Conservation (phyloP, 2,888 invertebrate genomes). For the Cephus nigrinus region DNA sequence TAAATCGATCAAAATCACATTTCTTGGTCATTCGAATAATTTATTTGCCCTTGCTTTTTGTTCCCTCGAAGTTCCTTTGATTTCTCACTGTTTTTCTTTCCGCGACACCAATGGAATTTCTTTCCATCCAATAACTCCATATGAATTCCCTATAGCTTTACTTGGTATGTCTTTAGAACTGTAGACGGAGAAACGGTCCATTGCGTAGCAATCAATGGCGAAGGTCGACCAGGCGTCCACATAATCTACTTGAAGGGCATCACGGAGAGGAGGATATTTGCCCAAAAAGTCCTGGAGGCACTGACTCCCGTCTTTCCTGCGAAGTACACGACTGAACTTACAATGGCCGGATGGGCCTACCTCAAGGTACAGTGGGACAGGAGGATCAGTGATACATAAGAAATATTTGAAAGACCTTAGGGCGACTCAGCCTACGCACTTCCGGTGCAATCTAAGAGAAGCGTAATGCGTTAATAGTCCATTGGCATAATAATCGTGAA, state of each 20-base stretch:
- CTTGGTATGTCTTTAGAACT: conserved; percentile 33
- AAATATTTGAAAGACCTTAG: too few relatives aligned
- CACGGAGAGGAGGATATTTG: conserved; percentile 74
- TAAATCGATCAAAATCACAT: conserved; percentile 13
- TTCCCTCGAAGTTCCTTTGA: background rate
- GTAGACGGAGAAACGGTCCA: conserved; percentile 58
- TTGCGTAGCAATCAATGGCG: conserved; percentile 54
- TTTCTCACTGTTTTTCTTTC: conserved; percentile 7
- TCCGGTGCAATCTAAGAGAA: too few relatives aligned
- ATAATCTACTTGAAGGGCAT: conserved; percentile 55
- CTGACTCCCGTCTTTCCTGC: conserved; percentile 76
- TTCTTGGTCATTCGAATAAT: conserved; percentile 13
- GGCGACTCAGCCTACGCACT: too few relatives aligned
- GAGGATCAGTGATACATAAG: too few relatives aligned
- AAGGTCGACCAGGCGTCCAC: conserved; percentile 51
- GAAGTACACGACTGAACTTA: conserved; percentile 78
- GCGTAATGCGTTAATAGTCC: too few relatives aligned
- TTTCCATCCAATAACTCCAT: conserved; percentile 18
- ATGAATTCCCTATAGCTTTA: conserved; percentile 18
- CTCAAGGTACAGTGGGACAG: conserved; percentile 65
- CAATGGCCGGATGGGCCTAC: conserved; percentile 85
- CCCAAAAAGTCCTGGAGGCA: conserved; percentile 82
- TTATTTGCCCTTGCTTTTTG: background rate
- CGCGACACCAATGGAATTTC: too few relatives aligned
- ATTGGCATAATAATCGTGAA: too few relatives aligned